Evolutionary conservation across 23 tunicate genomes (phyloP), one percentile per base, ranked within the genome.

Genomic region (Trididemnum clinides): DNA sequence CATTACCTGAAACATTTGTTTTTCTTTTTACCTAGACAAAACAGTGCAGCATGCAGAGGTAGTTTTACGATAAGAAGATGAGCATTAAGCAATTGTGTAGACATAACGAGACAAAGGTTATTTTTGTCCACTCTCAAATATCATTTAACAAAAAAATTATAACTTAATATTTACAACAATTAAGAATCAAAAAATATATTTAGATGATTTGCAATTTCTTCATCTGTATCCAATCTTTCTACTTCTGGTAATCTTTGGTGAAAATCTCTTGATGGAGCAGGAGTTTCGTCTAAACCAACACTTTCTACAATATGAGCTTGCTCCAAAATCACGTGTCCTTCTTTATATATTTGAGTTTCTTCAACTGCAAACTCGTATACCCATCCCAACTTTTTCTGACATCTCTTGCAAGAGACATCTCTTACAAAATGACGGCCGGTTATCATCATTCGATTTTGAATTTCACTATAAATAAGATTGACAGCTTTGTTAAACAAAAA

Each of bases 361-460:
- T 97, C 93, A 20, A 87, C 81, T 27, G 99, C 99, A 64, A 69
- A 97, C 58, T 97, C 99, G 69, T 97, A 97, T 95, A 97, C 89
- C 99, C 99, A 97, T 20, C 99, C 99, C 20, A 97, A 84, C 57
- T 97, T 97, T 6, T 83, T 88, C 20, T 82, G 78, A 78, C 99
- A 97, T 51, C 89, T 85, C 69, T 84, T 85, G 64, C 99, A 97
- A 18, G 90, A 85, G 25, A 97, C 99, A 86, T 97, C 99, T 12
- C 99, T 66, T 0, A 97, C 97, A 88, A 92, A 80, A 80, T 97
- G 99, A 0, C 95, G 78, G 0, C 99, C 99, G 4, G 99, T 97
- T 63, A 92, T 37, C 99, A 97, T 97, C 27, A 92, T 93, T 5
- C 99, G 91, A 64, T 93, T 90, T 50, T 89, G 93, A 0, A 93